Evolutionary conservation across 2,888 invertebrate species (phyloP), one percentile per base, ranked within the genome.

Genomic region (Pachliopta kotzebuea): DNA sequence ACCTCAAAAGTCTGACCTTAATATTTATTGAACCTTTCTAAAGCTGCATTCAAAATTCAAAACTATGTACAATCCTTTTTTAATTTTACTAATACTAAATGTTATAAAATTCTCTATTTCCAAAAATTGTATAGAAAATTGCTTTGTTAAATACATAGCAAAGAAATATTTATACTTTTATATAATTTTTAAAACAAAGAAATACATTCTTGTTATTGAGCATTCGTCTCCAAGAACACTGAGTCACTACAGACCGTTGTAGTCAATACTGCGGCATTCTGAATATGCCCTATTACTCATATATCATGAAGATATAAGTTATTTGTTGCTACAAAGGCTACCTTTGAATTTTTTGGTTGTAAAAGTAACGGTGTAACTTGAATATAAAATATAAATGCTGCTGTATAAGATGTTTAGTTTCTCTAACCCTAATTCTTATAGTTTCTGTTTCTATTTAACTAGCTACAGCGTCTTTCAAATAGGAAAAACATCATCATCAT

Each of bases 1-100:
- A 63, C 53, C 54, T 63, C 57, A 26, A 23, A 24, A 37, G n/a
- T 26, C 42, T 31, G 63, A 63, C 63, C 63, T 63, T 59, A 58
- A 23, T 45, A 23, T 23, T 11, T 23, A 45, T 58, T 37, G 23
- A 21, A 59, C 58, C 63, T 63, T 49, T 63, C 63, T 59, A 63
- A 58, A 59, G 49, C 31, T 26, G 49, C 63, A 53, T 37, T 63
- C 58, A n/a, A 54, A 20, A 9, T 49, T n/a, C 18, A 2, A 1
- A 20, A 18, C 14, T 1, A 20, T 42, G 3, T n/a, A 49, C 8
- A 49, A 49, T 20, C 20, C 4, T 49, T n/a, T 45, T 11, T 37
- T 37, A 37, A 37, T 37, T 37, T 37, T n/a, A 49, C n/a, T 20
- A 7, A 20, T 20, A 26, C 24, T 24, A 2, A 31, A 31, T 31